Conservation (phyloP, 37 sponge, comb jelly and placozoan genomes). For the Geodia barretti region DNA sequence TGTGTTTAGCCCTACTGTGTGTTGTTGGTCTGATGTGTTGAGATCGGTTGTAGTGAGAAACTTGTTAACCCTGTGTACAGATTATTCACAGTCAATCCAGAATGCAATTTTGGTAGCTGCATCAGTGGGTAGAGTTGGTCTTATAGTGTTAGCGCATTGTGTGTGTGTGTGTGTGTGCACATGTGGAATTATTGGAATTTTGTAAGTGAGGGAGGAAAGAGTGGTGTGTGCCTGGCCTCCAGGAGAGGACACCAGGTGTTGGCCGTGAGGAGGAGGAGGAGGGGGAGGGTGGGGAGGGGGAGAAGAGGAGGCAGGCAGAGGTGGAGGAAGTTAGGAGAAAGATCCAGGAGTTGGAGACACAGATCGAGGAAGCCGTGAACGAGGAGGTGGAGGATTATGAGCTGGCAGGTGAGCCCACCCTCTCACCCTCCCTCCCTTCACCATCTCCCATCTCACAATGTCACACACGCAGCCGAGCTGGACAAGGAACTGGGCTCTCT, state of each 20-base stretch:
- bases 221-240: not conserved
- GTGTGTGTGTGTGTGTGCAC: not conserved
- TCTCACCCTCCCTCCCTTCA: not conserved
- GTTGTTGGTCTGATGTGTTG: no score
- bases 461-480: constrained; percentile 51
- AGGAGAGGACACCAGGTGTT: constrained; percentile 60
- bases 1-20: no score
- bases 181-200: not conserved
- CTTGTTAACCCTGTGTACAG: no score
- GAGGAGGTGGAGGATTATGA: constrained; percentile 42
- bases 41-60: no score
- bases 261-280: constrained; percentile 6
- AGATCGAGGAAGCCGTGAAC: constrained; percentile 37
- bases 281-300: not conserved
- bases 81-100: no score
- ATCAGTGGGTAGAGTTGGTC: no score
- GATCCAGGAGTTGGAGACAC: constrained; percentile 22
- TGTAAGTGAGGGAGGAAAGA: not conserved
- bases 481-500: constrained; percentile 23
- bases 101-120: no score
- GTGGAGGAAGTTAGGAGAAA: not conserved
- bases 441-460: not conserved
- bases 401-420: constrained; percentile 46
- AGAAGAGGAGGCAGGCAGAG: not conserved
- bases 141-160: no score